Base-by-base conservation (phyloP, 53 echinoderm and acorn worm species). In the Luidia sarsii region DNA sequence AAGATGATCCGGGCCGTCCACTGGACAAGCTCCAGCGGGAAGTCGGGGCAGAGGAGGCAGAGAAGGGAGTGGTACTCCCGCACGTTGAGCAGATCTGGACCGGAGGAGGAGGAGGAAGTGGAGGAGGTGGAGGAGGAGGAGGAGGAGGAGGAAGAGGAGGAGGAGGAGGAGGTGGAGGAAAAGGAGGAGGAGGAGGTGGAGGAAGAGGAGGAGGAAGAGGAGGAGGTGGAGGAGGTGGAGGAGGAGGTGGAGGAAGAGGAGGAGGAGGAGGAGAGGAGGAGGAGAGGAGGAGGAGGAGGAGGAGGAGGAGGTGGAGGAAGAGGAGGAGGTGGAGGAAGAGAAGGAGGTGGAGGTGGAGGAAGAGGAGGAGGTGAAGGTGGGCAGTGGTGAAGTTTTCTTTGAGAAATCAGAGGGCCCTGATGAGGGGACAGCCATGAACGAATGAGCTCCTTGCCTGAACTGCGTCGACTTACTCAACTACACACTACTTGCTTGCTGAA, bases 1-100 rank as follows among this genome's bases (percentile, higher is more conserved):
- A 97, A 92, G 71, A 97, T 97, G 74, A 97, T 97, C 7, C 93
- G 81, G 4, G 93, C 99, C 10, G 99, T 97, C 46, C 86, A 80
- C 84, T 93, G 93, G 51, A 93, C 91, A 6, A 91, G 71, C 33
- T 93, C 93, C 25, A 93, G 48, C 4, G 93, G 99, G 37, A 97
- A 93, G 49, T 93, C 86, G 29, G 97, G 87, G 51, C 97, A 97
- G 16, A 97, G 86, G 4, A 97, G 86, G 21, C 91, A 86, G 14
- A 97, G 81, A 10, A 97, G 64, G 24, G 97, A 97, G 35, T 97
- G 97, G 77, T 97, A 97, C 41, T 97, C 97, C 45, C 77, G 67
- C 18, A 97, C 91, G 27, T 89, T 97, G 61, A 97, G 57, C 15
- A 97, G 69, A 77, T 92, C 95, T 95, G 70, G 2, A 36, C n/a